These are phyloP conservation scores for Bombus confusus DNA, from an alignment of 1,140 invertebrate genomes.

Conservation along the genomic window DNA sequence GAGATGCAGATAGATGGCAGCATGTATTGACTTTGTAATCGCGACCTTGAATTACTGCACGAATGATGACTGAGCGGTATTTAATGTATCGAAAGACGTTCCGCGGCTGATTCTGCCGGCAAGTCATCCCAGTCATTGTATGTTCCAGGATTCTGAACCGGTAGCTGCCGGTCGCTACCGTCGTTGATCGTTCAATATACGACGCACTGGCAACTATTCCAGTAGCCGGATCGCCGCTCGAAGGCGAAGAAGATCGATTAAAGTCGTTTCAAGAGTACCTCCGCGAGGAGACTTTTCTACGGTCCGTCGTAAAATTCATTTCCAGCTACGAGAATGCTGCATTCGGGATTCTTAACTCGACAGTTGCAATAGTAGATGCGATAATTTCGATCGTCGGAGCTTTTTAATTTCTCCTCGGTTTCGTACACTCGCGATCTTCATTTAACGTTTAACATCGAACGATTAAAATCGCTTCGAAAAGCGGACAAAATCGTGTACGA, in stretches of 20 bases:
- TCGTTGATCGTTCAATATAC: slow-evolving; percentile 37
- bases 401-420: too few relatives aligned
- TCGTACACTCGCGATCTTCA: too few relatives aligned
- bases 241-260: slow-evolving; percentile 2
- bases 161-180: slow-evolving; percentile 45
- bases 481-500: too few relatives aligned
- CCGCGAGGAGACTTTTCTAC: neutral
- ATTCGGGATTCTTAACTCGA: too few relatives aligned
- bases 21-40: slow-evolving; percentile 63
- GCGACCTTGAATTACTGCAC: slow-evolving; percentile 66
- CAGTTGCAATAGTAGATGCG: too few relatives aligned
- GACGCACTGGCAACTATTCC: slow-evolving; percentile 1
- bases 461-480: too few relatives aligned
- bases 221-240: neutral
- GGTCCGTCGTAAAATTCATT: neutral
- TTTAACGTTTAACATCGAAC: too few relatives aligned
- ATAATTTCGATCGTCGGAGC: too few relatives aligned
- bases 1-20: slow-evolving; percentile 55
- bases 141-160: slow-evolving; percentile 58
- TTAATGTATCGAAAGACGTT: slow-evolving; percentile 66
- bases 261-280: neutral
- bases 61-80: slow-evolving; percentile 63
- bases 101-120: slow-evolving; percentile 54
- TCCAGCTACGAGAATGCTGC: neutral
- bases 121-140: slow-evolving; percentile 66